Base-by-base conservation (phyloP, 1,140 invertebrate species). In the Trachymyrmex septentrionalis region DNA sequence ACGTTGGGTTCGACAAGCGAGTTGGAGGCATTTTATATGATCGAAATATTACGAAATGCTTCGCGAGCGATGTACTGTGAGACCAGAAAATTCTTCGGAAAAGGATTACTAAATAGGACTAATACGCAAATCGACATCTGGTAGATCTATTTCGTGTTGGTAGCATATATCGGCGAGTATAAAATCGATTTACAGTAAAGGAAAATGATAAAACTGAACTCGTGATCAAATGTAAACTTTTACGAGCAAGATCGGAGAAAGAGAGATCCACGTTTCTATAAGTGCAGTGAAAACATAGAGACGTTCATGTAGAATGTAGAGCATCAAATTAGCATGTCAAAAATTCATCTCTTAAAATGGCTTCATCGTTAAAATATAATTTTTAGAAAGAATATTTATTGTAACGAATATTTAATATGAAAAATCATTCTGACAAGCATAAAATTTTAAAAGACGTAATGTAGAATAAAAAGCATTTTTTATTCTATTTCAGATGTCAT, bases 1-100 rank as follows among this genome's bases (percentile, higher is more conserved):
- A 80, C 76, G 67, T 80, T 53, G 61, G n/a, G n/a, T 80, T 80
- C 61, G 76, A 80, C 27, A 27, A 4, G 55, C 55, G 71, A 73
- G 50, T 77, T 27, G 76, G 19, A 30, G 59, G 57, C 30, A 69
- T 81, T 81, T 44, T 57, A 69, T n/a, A 69, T 34, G 66, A 81
- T 67, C 48, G 48, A 57, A 44, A 44, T 44, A 44, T 44, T 44
- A 44, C 38, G 38, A 44, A 21, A 59, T 71, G 24, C n/a, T 44
- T 71, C 21, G 5, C 66, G 78, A 71, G 44, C 50, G 14, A 57
- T 34, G 53, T 69, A 44, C 10, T 50, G 48, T 48, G 14, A 50
- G 14, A 50, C 3, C 48, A 16, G 14, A 50, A 50, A 21, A 57
- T 21, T 38, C 3, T 19, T n/a, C 34, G 34, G 48, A 71, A 34